Conservation (phyloP, 1,140 invertebrate species). For the Paraescarpia echinospica region DNA sequence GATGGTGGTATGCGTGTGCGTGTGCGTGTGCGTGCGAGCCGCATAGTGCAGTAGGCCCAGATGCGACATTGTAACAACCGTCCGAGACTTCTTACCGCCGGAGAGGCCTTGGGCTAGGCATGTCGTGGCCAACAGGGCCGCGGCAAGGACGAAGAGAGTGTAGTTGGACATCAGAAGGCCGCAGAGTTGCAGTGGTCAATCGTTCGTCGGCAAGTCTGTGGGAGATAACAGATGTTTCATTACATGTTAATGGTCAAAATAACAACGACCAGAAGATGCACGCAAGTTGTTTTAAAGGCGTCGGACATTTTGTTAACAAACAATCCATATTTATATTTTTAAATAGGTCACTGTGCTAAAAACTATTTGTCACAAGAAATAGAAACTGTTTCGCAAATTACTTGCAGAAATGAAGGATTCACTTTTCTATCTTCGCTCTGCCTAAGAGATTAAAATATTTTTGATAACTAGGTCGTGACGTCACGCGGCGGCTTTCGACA, state of each 20-base stretch:
- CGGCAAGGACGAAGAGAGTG: not conserved
- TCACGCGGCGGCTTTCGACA: too few relatives aligned
- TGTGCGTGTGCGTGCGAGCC: too few relatives aligned
- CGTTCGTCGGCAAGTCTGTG: not conserved
- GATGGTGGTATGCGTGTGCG: too few relatives aligned
- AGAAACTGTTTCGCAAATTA: too few relatives aligned
- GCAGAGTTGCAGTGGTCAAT: not conserved
- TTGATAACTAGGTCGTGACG: too few relatives aligned
- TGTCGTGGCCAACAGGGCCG: not conserved
- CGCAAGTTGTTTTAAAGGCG: not conserved
- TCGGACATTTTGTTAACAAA: too few relatives aligned
- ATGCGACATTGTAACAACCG: not conserved
- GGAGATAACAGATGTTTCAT: not conserved
- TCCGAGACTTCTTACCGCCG: not conserved
- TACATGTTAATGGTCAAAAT: not conserved
- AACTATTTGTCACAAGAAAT: too few relatives aligned
- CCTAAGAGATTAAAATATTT: too few relatives aligned
- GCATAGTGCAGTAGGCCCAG: not conserved
- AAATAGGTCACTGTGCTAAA: too few relatives aligned
- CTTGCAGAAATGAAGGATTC: too few relatives aligned
- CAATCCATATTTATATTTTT: too few relatives aligned
- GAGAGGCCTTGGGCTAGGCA: not conserved
- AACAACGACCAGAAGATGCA: not conserved
- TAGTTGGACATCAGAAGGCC: not conserved
- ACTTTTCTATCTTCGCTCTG: too few relatives aligned